Evolutionary conservation across 35 echinoderm and acorn worm genomes (phyloP), one percentile per base, ranked within the genome.

Genomic region (Apostichopus californicus): DNA sequence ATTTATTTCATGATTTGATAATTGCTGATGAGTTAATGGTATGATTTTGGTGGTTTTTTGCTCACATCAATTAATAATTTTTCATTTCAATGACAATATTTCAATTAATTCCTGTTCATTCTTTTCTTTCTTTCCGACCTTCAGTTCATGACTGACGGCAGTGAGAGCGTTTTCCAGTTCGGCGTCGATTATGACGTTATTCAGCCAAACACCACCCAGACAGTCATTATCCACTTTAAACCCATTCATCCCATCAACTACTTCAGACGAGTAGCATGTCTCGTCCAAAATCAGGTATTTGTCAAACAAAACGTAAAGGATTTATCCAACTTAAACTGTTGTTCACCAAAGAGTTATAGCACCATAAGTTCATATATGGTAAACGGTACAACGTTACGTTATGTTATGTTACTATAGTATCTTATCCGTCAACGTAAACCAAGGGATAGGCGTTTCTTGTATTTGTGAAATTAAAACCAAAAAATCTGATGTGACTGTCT

Each of bases 201-300:
- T 55, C 57, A 90, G 63, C 93, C 90, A 0, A 88, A 98, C 80
- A 94, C 94, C 8, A 96, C 90, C 10, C 91, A 94, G 77, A 96
- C 97, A 54, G 92, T 98, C 64, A 93, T 94, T 25, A 78, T 98
- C 26, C 79, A 90, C 23, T 98, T 98, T 82, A 90, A 79, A 58
- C 97, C 97, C 17, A 79, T 73, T 57, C 88, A 96, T 54, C 95
- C 97, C 9, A 94, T 98, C 66, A 98, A 98, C 91, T 96, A 98
- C 81, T 98, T 94, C 87, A 90, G 97, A 64, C 94, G 95, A 56
- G 93, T 98, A 7, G 75, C 97, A 46, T 98, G 97, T 91, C 26
- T 98, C 80, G 97, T 98, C 10, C 97, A 98, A 79, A 96, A 98
- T 66, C 96, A 98, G 93, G 93, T 94, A 87, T 79, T 26, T 8